A percentile compares a stretch with the other conserved stretches of the same genome.
Conservation (phyloP, 2,113 vertebrate species). For the Bothrops jararaca region DNA sequence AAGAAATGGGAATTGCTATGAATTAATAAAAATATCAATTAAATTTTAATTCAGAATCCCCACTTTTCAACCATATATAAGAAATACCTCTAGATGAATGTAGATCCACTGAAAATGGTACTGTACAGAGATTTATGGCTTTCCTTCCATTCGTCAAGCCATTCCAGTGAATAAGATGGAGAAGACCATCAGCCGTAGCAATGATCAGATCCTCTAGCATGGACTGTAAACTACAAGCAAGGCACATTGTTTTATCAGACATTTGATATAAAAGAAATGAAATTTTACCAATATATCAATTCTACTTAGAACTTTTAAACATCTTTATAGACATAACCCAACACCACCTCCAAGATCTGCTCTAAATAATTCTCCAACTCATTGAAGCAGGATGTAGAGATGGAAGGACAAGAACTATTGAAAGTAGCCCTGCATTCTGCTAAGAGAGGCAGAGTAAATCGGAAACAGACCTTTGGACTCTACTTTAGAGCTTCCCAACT, state of each 20-base stretch:
- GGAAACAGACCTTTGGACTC: neutral
- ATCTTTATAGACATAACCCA: neutral
- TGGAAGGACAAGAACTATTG: neutral
- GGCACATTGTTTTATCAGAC: conserved; percentile 9
- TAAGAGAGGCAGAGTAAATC: neutral
- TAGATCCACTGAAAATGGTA: conserved; percentile 94
- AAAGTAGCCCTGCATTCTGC: neutral
- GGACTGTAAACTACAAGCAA: conserved; percentile 83
- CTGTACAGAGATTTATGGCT: conserved; percentile 88
- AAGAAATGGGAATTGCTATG: neutral
- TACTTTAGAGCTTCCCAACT: neutral
- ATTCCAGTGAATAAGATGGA: conserved; percentile 96
- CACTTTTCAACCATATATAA: neutral
- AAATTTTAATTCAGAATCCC: neutral
- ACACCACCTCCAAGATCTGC: neutral
- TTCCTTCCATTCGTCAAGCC: conserved; percentile 91
- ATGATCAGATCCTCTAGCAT: conserved; percentile 90
- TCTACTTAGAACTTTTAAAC: neutral
- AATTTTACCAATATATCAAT: neutral
- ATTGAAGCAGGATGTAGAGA: too few species aligned
- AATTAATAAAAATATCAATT: neutral
- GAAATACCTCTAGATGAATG: conserved; percentile 91
- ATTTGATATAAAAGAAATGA: neutral
- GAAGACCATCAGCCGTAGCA: conserved; percentile 89
- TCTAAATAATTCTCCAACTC: neutral